Evolutionary conservation across 2,113 vertebrate species (phyloP).

Genomic region (Donacobius atricapilla): DNA sequence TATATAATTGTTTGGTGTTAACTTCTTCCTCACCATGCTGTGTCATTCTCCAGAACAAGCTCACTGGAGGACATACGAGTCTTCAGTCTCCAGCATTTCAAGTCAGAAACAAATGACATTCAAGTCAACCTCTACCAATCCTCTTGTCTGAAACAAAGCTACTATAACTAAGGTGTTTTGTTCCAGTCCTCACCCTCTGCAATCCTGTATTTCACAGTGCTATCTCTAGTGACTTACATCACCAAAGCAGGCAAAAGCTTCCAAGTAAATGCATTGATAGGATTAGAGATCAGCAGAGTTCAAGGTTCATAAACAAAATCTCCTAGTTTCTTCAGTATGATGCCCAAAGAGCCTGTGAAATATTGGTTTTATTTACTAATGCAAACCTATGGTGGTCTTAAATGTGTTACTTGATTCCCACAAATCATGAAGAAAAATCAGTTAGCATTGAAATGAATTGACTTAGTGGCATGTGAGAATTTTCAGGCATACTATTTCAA

Average conservation of each 20-base stretch:
- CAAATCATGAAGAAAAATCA: background rate
- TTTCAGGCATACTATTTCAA: background rate
- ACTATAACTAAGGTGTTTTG: background rate
- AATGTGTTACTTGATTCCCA: background rate
- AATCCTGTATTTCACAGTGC: background rate
- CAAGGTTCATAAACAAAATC: background rate
- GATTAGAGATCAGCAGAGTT: background rate
- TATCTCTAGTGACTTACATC: background rate
- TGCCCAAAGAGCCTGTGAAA: background rate
- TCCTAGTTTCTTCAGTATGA: background rate
- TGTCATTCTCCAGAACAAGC: background rate
- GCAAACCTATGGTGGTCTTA: background rate
- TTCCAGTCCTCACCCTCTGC: background rate
- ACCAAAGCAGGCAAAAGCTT: background rate
- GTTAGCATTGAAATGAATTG: background rate
- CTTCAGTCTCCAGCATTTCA: fast-evolving
- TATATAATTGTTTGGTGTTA: background rate
- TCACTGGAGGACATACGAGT: background rate
- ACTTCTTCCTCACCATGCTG: background rate
- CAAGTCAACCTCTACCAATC: background rate
- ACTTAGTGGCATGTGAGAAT: background rate
- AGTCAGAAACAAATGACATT: background rate
- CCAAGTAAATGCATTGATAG: background rate
- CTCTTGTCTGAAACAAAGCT: background rate
- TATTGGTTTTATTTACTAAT: background rate